These are phyloP conservation scores for Gulo gulo DNA, from an alignment of 2,113 vertebrate genomes.

Conservation along the genomic window DNA sequence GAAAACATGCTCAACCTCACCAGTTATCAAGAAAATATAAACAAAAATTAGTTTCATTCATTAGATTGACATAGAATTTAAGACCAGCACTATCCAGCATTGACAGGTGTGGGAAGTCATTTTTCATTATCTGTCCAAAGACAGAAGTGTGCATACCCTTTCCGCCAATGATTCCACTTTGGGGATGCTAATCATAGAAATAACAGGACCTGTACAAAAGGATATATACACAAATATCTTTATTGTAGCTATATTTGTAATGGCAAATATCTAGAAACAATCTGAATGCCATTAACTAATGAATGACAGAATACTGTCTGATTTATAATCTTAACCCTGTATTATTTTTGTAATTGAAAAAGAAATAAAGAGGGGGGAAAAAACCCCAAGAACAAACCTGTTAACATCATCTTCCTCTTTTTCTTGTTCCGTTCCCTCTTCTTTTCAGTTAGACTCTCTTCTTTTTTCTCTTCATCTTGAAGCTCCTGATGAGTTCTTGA, in stretches of 20 bases:
- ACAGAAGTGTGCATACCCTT: background rate
- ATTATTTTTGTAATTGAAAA: background rate
- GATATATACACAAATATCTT: background rate
- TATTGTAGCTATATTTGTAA: background rate
- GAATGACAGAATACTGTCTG: background rate
- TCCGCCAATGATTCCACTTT: background rate
- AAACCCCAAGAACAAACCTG: constrained; percentile 16
- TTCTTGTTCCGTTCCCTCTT: constrained; percentile 28
- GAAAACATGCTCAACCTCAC: background rate
- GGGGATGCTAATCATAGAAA: background rate
- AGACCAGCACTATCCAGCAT: background rate
- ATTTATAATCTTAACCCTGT: background rate
- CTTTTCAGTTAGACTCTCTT: background rate
- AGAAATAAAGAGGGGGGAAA: background rate
- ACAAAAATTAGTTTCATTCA: background rate
- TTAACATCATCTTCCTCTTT: constrained; percentile 50
- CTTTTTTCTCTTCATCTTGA: constrained; percentile 47
- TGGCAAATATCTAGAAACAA: background rate
- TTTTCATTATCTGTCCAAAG: background rate
- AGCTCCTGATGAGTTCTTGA: constrained; percentile 22
- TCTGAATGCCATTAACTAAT: background rate
- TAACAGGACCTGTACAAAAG: background rate
- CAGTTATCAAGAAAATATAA: constrained; percentile 1
- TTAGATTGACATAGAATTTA: background rate
- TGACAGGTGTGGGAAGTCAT: background rate